Percentiles rank a stretch among this genome's conserved stretches.
These are phyloP conservation scores for Bellardia pandia DNA, from an alignment of 2,888 invertebrate species.

Conservation along the genomic window DNA sequence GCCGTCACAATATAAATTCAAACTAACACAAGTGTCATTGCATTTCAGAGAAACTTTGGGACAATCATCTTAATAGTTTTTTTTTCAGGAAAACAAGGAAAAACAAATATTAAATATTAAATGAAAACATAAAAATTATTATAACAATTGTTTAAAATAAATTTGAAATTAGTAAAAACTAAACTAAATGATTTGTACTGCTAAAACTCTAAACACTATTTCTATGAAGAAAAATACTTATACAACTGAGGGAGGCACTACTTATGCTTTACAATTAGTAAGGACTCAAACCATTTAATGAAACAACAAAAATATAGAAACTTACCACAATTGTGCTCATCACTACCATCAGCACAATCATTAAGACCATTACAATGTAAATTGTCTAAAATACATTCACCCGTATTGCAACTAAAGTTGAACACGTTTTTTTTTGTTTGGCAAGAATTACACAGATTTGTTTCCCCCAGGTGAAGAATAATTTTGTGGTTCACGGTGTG, in stretches of 20 bases:
- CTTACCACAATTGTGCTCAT: conserved; percentile 87
- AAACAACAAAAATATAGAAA: conserved; percentile 56
- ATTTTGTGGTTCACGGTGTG: conserved; percentile 52
- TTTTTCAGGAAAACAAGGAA: conserved; percentile 48
- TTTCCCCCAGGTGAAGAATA: conserved; percentile 38
- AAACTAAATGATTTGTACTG: background rate
- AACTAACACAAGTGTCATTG: conserved; percentile 85
- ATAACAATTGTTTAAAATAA: background rate
- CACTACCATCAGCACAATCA: conserved; percentile 87
- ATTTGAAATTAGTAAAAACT: too few species aligned
- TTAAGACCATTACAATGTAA: conserved; percentile 86
- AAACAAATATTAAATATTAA: conserved; percentile 37
- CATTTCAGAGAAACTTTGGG: conserved; percentile 76
- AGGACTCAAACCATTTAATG: conserved; percentile 27
- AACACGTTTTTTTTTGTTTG: background rate
- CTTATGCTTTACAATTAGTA: background rate
- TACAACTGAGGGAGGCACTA: background rate
- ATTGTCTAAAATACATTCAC: conserved; percentile 86
- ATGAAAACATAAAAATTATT: background rate
- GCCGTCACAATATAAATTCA: conserved; percentile 86
- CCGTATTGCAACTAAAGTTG: conserved; percentile 85
- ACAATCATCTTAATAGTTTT: conserved; percentile 71
- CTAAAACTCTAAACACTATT: background rate
- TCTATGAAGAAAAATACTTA: background rate
- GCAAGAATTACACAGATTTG: conserved; percentile 11